Evolutionary conservation across 2,888 invertebrate species (phyloP), one percentile per base, ranked within the genome.

Genomic region (Agrypnus murinus): DNA sequence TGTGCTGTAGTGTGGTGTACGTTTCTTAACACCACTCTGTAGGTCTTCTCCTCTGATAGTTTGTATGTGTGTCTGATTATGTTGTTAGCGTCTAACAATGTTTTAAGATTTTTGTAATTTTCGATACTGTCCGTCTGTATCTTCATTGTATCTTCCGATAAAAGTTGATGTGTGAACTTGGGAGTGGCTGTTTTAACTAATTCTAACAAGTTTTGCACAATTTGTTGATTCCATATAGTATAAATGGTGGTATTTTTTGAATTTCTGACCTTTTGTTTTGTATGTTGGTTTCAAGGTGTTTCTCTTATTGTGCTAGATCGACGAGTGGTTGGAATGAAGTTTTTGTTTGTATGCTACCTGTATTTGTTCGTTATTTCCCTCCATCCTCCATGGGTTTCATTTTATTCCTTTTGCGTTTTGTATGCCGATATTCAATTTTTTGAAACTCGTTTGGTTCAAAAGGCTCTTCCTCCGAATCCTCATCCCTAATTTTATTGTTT

Each of bases 21-120:
- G 34, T 60, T 60, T 45, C 46, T 19, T 60, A 46, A 46, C 60
- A 46, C 60, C 32, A 60, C 60, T 45, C 46, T 60, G 60, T 57
- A 57, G 15, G 25, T 34, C n/a, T 34, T 57, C 31, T 57, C 57
- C 36, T 34, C 36, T 36, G 34, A 12, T 38, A 57, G 17, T 38
- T 57, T 57, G 31, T 34, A 57, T 36, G 14, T 9, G 5, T 45
- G 45, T 55, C 32, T 60, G 8, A 19, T 25, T 45, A 60, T 17
- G n/a, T 60, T 60, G 60, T 60, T 60, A 4, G 60, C 31, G 25
- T 60, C 60, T 14, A 43, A 31, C 12, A 48, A 9, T 15, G 38
- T 25, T 45, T 60, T 43, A 17, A 38, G 25, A n/a, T 19, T 60
- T 60, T 60, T 45, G 60, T 60, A 60, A 45, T 45, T 60, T 60